Evolutionary conservation across 2,888 invertebrate species (phyloP).

Genomic region (Synergus itoensis): DNA sequence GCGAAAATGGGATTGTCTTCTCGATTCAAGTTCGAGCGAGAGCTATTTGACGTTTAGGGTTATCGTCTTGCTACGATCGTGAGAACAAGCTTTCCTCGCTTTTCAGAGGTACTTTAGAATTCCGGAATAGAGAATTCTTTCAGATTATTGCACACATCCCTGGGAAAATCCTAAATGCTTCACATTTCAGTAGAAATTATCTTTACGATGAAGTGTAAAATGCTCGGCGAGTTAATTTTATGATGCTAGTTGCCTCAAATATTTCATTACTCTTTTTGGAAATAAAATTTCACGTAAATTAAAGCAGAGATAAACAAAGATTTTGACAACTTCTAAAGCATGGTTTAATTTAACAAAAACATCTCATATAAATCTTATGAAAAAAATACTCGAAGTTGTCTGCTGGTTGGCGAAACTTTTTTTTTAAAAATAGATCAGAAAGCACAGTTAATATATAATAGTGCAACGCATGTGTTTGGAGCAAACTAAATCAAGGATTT

Average conservation of each 20-base stretch:
- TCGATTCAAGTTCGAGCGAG: conserved; percentile 46
- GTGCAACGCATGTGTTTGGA: conserved; percentile 13
- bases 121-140: not conserved
- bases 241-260: not conserved
- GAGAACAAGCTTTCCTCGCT: conserved; percentile 29
- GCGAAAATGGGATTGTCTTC: conserved; percentile 62
- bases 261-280: conserved; percentile 8
- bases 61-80: conserved; percentile 45
- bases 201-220: conserved; percentile 4
- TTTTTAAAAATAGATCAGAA: not conserved
- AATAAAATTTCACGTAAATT: not conserved
- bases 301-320: not conserved
- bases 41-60: conserved; percentile 55
- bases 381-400: not conserved
- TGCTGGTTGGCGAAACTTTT: not conserved
- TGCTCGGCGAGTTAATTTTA: not conserved
- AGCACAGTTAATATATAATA: not conserved
- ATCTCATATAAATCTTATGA: not conserved
- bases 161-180: not conserved
- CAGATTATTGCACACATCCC: not conserved
- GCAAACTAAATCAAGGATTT: conserved; percentile 68
- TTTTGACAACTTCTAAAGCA: too few relatives aligned
- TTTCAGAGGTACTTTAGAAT: not conserved
- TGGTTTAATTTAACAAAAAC: not conserved
- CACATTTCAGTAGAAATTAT: conserved; percentile 6